Conservation (phyloP, 37 sponge, comb jelly and placozoan species). For the Petrosia ficiformis region DNA sequence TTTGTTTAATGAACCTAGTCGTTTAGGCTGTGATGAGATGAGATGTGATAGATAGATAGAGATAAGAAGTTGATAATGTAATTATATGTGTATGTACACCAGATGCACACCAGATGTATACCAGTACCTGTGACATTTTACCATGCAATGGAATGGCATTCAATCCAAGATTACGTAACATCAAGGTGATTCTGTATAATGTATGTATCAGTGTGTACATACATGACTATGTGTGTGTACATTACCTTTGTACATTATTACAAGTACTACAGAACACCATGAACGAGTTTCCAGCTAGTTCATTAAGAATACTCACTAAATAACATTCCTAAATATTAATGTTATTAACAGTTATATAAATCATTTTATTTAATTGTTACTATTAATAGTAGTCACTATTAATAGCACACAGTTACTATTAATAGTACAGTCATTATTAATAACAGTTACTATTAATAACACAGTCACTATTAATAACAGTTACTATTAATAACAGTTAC, state of each 20-base stretch:
- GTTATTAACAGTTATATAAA: too few species aligned
- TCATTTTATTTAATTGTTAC: too few species aligned
- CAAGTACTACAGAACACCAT: constrained; percentile 99
- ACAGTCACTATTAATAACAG: too few species aligned
- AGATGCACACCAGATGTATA: background rate
- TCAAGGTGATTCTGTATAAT: constrained; percentile 67
- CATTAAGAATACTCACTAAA: constrained; percentile 94
- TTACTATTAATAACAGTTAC: too few species aligned
- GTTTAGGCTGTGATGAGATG: constrained; percentile 51
- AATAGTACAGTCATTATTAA: too few species aligned
- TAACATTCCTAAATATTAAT: constrained; percentile 86
- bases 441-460: too few species aligned
- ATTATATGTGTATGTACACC: background rate
- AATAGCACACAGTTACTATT: too few species aligned
- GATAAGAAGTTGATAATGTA: background rate
- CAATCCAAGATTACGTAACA: constrained; percentile 90
- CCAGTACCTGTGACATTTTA: constrained; percentile 70
- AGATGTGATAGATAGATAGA: background rate
- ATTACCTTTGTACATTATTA: constrained; percentile 84
- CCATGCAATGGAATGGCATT: constrained; percentile 96
- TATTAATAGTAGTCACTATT: too few species aligned
- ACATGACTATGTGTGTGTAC: background rate
- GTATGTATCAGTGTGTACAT: background rate
- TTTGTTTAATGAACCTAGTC: constrained; percentile 95
- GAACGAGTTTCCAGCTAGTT: constrained; percentile 96